Percentiles rank a stretch among this genome's conserved stretches.
Conservation (phyloP, 2,797 vertebrate genomes). For the Garrulus glandarius region DNA sequence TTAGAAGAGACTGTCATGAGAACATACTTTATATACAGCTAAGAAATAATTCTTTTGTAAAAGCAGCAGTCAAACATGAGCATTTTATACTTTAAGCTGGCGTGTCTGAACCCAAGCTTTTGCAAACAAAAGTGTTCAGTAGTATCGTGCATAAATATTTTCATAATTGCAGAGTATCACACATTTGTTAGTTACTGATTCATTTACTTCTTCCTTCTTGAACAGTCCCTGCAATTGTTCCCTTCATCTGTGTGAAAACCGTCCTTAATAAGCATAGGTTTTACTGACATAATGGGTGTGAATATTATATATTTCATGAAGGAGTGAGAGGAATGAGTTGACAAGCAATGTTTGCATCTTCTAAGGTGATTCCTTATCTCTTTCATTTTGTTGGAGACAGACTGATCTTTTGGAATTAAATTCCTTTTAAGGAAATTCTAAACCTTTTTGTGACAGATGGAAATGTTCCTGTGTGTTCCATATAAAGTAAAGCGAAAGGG, state of each 20-base stretch:
- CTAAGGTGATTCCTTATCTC: neutral
- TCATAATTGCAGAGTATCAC: neutral
- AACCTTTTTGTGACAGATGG: neutral
- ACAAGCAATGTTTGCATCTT: neutral
- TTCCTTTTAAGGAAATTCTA: neutral
- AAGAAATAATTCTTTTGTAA: neutral
- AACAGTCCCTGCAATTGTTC: neutral
- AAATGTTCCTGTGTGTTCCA: neutral
- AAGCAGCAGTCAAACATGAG: neutral
- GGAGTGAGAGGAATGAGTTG: neutral
- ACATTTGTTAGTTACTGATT: neutral
- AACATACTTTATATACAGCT: neutral
- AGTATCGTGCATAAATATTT: neutral
- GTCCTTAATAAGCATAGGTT: neutral
- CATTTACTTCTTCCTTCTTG: neutral
- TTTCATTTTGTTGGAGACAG: neutral
- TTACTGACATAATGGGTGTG: neutral
- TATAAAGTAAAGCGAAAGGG: neutral
- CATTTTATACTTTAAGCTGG: neutral
- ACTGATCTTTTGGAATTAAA: neutral
- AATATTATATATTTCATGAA: neutral
- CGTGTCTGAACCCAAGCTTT: neutral
- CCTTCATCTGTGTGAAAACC: neutral
- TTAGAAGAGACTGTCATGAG: neutral
- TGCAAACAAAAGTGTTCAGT: neutral